phyloP scores from a whole-genome alignment of 1,140 invertebrate genomes.

The Psix sp. region DNA sequence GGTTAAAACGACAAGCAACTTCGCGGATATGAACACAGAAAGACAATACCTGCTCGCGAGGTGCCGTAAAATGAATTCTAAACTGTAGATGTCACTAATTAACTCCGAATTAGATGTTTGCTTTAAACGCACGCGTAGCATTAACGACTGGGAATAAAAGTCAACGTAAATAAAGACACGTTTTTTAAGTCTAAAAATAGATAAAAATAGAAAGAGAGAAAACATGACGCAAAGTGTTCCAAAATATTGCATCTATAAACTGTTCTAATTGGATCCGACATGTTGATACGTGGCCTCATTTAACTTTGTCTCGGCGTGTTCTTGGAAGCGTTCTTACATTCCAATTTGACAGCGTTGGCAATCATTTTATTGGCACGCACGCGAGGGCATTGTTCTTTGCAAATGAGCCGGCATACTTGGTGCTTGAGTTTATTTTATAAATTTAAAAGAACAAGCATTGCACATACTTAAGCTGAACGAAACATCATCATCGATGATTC shows the following conservation, averaged over 20 bases:
- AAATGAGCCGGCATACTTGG: slow-evolving; percentile 28
- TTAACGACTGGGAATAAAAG: slow-evolving; percentile 36
- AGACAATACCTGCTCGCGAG: slow-evolving; percentile 42
- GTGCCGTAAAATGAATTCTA: slow-evolving; percentile 46
- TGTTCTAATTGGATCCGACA: slow-evolving; percentile 28
- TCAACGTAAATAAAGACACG: slow-evolving; percentile 21
- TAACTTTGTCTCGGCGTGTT: slow-evolving; percentile 7
- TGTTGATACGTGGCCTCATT: slow-evolving; percentile 5
- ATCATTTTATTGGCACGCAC: slow-evolving; percentile 26
- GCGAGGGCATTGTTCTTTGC: slow-evolving; percentile 31
- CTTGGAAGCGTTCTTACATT: slow-evolving; percentile 20
- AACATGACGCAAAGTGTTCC: slow-evolving; percentile 20
- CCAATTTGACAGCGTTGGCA: slow-evolving; percentile 17
- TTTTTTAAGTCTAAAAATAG: slow-evolving; percentile 29
- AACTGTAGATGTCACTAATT: slow-evolving; percentile 40
- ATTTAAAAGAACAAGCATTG: slow-evolving; percentile 31
- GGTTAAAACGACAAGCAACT: slow-evolving; percentile 35
- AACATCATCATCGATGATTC: slow-evolving; percentile 25
- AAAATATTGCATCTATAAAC: slow-evolving; percentile 33
- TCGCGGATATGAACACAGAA: slow-evolving; percentile 19
- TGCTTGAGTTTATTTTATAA: slow-evolving; percentile 56
- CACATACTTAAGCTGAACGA: slow-evolving; percentile 15
- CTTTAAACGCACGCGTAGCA: slow-evolving; percentile 23
- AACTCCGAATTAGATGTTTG: slow-evolving; percentile 30
- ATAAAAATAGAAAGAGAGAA: slow-evolving; percentile 8